Evolutionary conservation across 2,113 vertebrate species (phyloP).

Genomic region (Muntiacus reevesi): DNA sequence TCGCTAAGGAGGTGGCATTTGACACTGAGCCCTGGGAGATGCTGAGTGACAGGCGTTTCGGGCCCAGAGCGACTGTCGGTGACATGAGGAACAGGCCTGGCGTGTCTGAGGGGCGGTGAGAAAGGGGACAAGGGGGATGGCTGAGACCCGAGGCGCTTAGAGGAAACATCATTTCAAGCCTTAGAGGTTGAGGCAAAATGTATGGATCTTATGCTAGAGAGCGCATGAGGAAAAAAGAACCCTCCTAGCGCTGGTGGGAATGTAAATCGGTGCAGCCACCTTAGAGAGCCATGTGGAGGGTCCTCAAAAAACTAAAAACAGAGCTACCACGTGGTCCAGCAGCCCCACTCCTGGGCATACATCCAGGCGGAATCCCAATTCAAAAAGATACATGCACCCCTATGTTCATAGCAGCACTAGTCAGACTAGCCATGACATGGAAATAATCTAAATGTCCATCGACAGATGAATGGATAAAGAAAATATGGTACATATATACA

Average conservation of each 20-base stretch:
- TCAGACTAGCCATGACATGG: not conserved
- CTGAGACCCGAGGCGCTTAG: not conserved
- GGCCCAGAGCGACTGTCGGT: not conserved
- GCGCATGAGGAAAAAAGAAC: accelerated
- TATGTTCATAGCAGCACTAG: not conserved
- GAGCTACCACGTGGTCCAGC: accelerated
- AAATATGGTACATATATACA: accelerated
- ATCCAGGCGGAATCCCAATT: not conserved
- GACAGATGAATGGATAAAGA: not conserved
- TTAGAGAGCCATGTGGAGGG: accelerated
- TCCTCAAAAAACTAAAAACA: not conserved
- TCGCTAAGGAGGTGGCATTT: not conserved
- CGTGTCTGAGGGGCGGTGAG: not conserved
- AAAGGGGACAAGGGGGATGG: not conserved
- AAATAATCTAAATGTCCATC: not conserved
- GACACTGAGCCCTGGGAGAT: not conserved
- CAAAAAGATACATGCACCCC: not conserved
- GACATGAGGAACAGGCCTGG: not conserved
- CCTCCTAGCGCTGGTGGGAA: not conserved
- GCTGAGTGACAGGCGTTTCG: not conserved
- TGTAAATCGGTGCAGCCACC: accelerated
- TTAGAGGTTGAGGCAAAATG: not conserved
- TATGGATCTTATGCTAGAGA: not conserved
- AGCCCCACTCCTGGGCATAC: accelerated
- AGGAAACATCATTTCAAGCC: not conserved